A percentile compares a stretch with the other conserved stretches of the same genome.
phyloP scores from a whole-genome alignment of 2,113 vertebrate species.

The Amia ocellicauda region DNA sequence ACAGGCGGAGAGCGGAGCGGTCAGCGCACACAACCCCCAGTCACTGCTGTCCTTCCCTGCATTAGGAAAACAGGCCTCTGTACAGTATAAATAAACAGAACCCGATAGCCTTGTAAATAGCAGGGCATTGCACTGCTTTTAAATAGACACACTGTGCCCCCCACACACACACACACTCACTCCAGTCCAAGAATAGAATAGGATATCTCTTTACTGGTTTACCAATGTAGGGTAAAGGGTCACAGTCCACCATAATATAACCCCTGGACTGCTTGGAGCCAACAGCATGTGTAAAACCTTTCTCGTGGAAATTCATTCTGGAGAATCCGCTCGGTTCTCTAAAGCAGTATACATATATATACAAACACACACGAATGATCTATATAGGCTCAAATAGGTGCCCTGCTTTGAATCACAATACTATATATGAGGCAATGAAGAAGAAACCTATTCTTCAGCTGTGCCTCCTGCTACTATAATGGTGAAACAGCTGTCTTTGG shows the following conservation, averaged over 20 bases:
- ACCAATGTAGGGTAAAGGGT: constrained; percentile 6
- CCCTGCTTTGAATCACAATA: too few species aligned
- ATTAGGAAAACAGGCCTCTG: background rate
- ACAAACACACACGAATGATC: too few species aligned
- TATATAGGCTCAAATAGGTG: too few species aligned
- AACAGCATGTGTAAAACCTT: background rate
- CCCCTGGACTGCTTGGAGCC: too few species aligned
- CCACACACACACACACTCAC: constrained; percentile 1
- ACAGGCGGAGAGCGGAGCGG: constrained; percentile 5
- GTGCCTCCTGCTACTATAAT: background rate
- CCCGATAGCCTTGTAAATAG: constrained; percentile 45
- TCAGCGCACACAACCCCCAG: background rate
- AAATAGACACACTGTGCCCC: constrained; percentile 36
- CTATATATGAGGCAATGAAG: too few species aligned
- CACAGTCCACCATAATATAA: background rate
- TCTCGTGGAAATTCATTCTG: background rate
- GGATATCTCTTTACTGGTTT: constrained; percentile 20
- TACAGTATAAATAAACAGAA: constrained; percentile 46
- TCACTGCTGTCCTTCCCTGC: background rate
- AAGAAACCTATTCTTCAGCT: background rate
- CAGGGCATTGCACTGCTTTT: constrained; percentile 26
- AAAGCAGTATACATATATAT: too few species aligned
- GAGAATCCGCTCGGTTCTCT: too few species aligned
- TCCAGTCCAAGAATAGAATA: constrained; percentile 25
- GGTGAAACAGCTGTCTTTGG: background rate